Base-by-base conservation (phyloP, 1,140 invertebrate genomes). In the Triops longicaudatus region DNA sequence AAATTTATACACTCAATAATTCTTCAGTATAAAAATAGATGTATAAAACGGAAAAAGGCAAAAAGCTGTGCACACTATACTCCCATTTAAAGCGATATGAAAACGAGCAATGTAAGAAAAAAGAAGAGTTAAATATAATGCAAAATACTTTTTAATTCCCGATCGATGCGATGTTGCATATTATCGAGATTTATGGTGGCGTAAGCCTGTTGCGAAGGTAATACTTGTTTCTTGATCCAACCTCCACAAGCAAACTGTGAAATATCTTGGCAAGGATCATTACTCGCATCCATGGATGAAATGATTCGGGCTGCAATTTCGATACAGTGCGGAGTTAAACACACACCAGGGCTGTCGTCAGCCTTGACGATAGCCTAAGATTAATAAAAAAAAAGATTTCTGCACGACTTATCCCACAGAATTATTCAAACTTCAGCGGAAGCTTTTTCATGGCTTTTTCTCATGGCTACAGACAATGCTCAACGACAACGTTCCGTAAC, bases 181-280 rank as follows among this genome's bases (percentile, higher is more conserved):
- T 73, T 77, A 6, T 77, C 76, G 17, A 77, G 37, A 12, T 44
- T 72, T n/a, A 77, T 31, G 22, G 72, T 73, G 22, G 73, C 72
- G 7, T 77, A 42, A 37, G 63, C 26, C 14, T 37, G 63, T 11
- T 72, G 63, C n/a, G 76, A 26, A 28, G 41, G 73, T 26, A n/a
- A 10, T 26, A 72, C 72, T 44, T 90, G 86, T 76, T 91, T 90
- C 81, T 90, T 90, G 26, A 96, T 90, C 96, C 96, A 98, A 0
- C 93, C 92, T 17, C 95, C 95, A 82, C 97, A 98, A 0, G 96
- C 89, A 84, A 93, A 98, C 75, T 92, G 87, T 84, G 98, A 98
- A 85, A 98, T 99, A 84, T 99, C 95, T 9, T 95, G 87, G 83
- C 97, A 99, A 0, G 97, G 96, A 83, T 97, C 88, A 3, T 91